phyloP scores from a whole-genome alignment of 2,113 vertebrate genomes.

The Prunella himalayana region DNA sequence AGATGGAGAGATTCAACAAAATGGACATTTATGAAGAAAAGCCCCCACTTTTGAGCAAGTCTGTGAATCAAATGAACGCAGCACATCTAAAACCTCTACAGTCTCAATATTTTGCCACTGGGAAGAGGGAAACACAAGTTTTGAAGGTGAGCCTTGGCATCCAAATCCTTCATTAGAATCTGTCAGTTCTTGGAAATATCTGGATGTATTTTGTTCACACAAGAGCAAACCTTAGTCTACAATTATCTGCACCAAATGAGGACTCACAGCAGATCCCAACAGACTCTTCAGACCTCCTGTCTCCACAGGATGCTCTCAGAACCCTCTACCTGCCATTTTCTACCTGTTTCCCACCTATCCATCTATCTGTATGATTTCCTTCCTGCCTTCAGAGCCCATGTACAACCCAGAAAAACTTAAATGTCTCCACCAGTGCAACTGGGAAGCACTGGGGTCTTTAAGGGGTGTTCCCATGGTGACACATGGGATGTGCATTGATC shows the following conservation, averaged over 20 bases:
- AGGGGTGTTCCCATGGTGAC: background rate
- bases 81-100: background rate
- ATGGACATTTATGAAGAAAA: background rate
- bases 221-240: accelerated
- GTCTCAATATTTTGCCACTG: background rate
- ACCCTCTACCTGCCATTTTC: background rate
- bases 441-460: background rate
- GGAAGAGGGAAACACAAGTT: background rate
- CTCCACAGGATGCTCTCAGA: background rate
- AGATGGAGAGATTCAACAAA: background rate
- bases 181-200: background rate
- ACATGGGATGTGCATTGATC: background rate
- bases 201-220: background rate
- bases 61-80: background rate
- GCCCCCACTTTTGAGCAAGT: background rate
- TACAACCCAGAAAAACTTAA: background rate
- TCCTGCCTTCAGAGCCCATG: background rate
- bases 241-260: background rate
- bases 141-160: background rate
- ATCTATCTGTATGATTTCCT: background rate
- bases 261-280: background rate
- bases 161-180: background rate
- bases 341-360: background rate
- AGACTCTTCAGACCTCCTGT: background rate
- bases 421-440: background rate